Conservation (phyloP, 2,113 vertebrate species). For the Mola mola region DNA sequence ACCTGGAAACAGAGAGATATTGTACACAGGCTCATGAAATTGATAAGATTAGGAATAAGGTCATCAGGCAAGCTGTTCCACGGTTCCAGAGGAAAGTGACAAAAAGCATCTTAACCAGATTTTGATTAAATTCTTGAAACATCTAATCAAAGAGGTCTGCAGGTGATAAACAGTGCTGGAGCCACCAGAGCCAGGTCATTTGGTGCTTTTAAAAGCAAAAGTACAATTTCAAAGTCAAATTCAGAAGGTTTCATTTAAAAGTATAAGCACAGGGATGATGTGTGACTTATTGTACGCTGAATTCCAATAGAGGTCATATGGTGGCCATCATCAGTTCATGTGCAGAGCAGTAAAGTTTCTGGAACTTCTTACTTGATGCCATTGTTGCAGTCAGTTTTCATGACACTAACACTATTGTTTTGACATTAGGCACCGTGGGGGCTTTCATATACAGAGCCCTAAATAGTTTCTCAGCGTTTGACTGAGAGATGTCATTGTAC, state of each 20-base stretch:
- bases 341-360: constrained; percentile 28
- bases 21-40: constrained; percentile 62
- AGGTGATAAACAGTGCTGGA: constrained; percentile 52
- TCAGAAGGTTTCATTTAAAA: constrained; percentile 34
- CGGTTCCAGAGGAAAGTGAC: constrained; percentile 37
- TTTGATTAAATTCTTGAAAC: constrained; percentile 52
- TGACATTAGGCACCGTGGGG: constrained; percentile 43
- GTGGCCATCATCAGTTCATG: no score
- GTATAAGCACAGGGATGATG: constrained; percentile 24
- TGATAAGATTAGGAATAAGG: constrained; percentile 66
- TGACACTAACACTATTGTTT: constrained; percentile 38
- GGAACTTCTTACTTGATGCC: constrained; percentile 10
- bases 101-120: constrained; percentile 55
- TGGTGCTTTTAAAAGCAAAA: constrained; percentile 35
- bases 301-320: no score
- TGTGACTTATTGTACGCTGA: constrained; percentile 4
- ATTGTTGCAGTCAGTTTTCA: constrained; percentile 20
- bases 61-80: constrained; percentile 54
- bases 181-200: constrained; percentile 35
- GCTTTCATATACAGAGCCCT: constrained; percentile 31
- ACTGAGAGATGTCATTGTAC: constrained; percentile 42
- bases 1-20: constrained; percentile 53
- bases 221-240: constrained; percentile 36
- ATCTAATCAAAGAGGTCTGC: constrained; percentile 50
- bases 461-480: constrained; percentile 24